Evolutionary conservation across 2,797 vertebrate species (phyloP).

Genomic region (Etheostoma nigrum): DNA sequence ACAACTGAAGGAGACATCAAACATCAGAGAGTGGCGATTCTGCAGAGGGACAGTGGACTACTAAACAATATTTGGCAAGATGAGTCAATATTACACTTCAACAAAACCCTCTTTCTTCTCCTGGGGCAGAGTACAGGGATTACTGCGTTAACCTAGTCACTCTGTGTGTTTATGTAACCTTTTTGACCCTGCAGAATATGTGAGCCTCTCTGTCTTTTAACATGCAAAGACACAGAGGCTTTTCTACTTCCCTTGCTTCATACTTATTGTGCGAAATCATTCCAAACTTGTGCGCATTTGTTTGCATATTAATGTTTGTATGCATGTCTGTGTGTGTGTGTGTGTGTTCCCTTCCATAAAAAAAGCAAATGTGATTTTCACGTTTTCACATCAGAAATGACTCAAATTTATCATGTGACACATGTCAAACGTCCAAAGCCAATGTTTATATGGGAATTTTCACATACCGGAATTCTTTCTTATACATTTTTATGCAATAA

Average conservation of each 20-base stretch:
- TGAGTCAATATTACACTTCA: conserved; percentile 57
- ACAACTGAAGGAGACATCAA: conserved; percentile 16
- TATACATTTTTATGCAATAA: background rate
- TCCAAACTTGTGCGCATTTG: conserved; percentile 14
- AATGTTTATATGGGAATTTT: background rate
- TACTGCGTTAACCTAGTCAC: conserved; percentile 67
- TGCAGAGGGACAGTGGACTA: conserved; percentile 31
- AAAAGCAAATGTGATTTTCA: background rate
- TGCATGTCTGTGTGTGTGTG: background rate
- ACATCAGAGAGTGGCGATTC: conserved; percentile 14
- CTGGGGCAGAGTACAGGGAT: conserved; percentile 68
- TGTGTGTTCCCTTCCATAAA: background rate
- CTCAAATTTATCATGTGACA: background rate
- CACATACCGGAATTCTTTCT: background rate
- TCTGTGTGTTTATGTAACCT: conserved; percentile 71
- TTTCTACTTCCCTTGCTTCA: conserved; percentile 19
- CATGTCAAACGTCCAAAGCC: background rate
- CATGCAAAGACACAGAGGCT: conserved; percentile 30
- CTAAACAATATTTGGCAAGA: conserved; percentile 59
- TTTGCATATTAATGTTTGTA: conserved; percentile 7
- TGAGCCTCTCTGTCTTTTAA: conserved; percentile 48
- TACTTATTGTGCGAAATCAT: conserved; percentile 36
- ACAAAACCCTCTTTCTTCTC: conserved; percentile 77
- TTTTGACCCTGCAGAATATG: conserved; percentile 61
- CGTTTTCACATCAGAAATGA: background rate